Evolutionary conservation across 2,113 vertebrate genomes (phyloP).

Genomic region (Nipponia nippon): DNA sequence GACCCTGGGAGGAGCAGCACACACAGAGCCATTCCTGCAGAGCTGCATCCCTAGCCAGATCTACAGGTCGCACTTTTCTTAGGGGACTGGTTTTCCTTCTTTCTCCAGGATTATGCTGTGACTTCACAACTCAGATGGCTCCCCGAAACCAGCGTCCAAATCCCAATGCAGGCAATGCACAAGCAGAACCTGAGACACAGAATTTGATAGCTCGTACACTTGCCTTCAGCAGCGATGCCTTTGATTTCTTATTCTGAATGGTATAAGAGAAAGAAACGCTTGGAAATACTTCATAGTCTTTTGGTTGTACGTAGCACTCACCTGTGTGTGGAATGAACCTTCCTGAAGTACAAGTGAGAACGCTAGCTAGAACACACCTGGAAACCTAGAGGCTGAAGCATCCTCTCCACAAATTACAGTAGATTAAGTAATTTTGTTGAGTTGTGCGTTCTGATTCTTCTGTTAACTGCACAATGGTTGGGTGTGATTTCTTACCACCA

Average conservation of each 20-base stretch:
- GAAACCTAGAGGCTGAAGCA: background rate
- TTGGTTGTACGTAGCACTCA: background rate
- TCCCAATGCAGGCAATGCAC: background rate
- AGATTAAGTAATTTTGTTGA: background rate
- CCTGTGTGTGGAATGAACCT: background rate
- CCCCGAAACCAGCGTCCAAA: background rate
- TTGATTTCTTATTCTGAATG: background rate
- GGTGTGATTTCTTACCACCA: background rate
- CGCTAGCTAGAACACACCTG: background rate
- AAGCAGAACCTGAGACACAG: background rate
- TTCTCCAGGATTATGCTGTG: background rate
- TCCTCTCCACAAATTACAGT: background rate
- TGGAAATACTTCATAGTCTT: background rate
- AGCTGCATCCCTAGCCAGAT: background rate
- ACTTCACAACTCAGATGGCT: background rate
- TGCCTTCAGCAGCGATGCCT: background rate
- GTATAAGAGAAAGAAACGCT: background rate
- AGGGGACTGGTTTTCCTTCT: background rate
- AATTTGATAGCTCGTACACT: background rate
- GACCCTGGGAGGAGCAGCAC: background rate
- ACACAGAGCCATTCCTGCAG: background rate
- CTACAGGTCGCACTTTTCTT: background rate
- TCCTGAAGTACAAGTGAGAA: background rate
- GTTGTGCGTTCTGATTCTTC: background rate
- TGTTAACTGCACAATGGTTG: background rate